Evolutionary conservation across 2,113 vertebrate species (phyloP).

Genomic region (rat (Rattus norvegicus)): GRCr8 NC_086032.1:90044001-90044500

Average conservation of each 20-base stretch:
- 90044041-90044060: neutral
- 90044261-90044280: neutral
- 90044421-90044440: no score
- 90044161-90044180: neutral
- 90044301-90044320: neutral
- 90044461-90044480: neutral
- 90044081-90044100: neutral
- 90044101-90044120: neutral
- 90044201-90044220: neutral
- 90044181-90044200: neutral
- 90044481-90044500: neutral
- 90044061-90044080: neutral
- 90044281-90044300: neutral
- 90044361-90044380: neutral
- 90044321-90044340: neutral
- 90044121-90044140: neutral
- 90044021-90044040: neutral
- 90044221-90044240: neutral
- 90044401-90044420: neutral
- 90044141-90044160: neutral
- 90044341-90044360: neutral
- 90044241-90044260: neutral
- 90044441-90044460: neutral
- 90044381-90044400: neutral
- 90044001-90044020: neutral